Base-by-base conservation (phyloP, 2,113 vertebrate species). In the Hassar affinis region DNA sequence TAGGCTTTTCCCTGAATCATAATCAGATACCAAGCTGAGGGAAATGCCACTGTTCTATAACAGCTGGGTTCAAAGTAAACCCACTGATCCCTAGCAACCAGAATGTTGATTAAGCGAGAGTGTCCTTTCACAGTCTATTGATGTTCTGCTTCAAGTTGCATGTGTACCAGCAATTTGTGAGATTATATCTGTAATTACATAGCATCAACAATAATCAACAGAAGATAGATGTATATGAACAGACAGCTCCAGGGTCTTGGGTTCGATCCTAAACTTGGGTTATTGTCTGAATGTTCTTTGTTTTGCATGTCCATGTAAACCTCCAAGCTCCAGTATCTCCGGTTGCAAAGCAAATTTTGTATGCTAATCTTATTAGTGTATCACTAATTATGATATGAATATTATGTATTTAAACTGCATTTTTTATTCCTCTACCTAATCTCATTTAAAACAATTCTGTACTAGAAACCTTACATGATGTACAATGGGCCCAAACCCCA, bases 51-150 rank as follows among this genome's bases (percentile, higher is more conserved):
- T 80, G 78, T 79, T 62, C 51, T 68, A 68, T 33, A 66, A 49
- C 61, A 76, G 59, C 45, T 42, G 76, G 80, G 80, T 66, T 59
- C 80, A 87, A 69, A 83, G 71, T 87, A 68, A 77, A 68, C 69
- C 61, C 22, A 56, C 38, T 42, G 56, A 51, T 76, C 56, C 71
- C 56, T 33, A 77, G 71, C 80, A 87, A 83, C 78, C 62, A 62
- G 78, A 62, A 71, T 78, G 72, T 33, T 56, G 25, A 66, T 78
- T 45, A 69, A 56, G 51, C 84, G 78, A 47, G 33, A 9, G 45
- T 86, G 81, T 61, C 81, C 71, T 80, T 87, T 80, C 64, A 80
- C 22, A 49, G 52, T 77, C 68, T 71, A 74, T 51, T 80, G 78
- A 76, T 42, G n/a, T 76, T 8, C 59, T 45, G 22, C 38, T 54